Evolutionary conservation across 2,888 invertebrate genomes (phyloP).

Genomic region (Andricus curvator): DNA sequence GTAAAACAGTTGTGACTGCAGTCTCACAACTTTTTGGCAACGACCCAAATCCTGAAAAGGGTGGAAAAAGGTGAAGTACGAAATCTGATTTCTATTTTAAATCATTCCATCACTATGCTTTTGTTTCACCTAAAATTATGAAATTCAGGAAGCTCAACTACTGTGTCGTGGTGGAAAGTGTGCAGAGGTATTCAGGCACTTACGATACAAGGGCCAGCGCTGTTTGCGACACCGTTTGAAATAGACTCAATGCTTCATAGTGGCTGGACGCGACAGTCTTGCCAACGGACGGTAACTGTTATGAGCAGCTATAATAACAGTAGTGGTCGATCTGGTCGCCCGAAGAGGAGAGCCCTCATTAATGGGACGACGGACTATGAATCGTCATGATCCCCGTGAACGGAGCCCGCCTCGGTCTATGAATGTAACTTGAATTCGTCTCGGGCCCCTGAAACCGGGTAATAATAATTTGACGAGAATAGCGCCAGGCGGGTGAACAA

Average conservation of each 20-base stretch:
- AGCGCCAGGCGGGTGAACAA: slow-evolving; percentile 59
- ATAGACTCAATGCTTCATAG: slow-evolving; percentile 72
- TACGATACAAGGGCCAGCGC: slow-evolving; percentile 66
- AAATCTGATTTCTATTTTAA: background rate
- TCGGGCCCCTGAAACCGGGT: slow-evolving; percentile 43
- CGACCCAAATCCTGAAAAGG: background rate
- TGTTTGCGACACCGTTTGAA: slow-evolving; percentile 69
- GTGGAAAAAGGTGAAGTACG: background rate
- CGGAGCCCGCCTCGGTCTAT: slow-evolving; percentile 54
- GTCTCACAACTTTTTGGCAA: background rate
- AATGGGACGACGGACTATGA: slow-evolving; percentile 75
- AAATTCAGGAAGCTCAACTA: slow-evolving; percentile 54
- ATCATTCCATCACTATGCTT: background rate
- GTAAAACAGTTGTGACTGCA: no score
- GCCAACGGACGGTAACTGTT: slow-evolving; percentile 69
- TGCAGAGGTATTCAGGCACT: slow-evolving; percentile 52
- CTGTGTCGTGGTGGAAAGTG: slow-evolving; percentile 52
- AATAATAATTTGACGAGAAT: slow-evolving; percentile 60
- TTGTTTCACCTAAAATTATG: background rate
- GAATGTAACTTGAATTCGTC: slow-evolving; percentile 52
- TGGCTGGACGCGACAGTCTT: slow-evolving; percentile 58
- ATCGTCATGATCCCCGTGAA: slow-evolving; percentile 70
- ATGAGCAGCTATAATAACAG: slow-evolving; percentile 76
- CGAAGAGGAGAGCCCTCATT: slow-evolving; percentile 69
- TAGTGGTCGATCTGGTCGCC: slow-evolving; percentile 49